phyloP scores from a whole-genome alignment of 2,888 invertebrate species.

The Barypeithes pellucidus region DNA sequence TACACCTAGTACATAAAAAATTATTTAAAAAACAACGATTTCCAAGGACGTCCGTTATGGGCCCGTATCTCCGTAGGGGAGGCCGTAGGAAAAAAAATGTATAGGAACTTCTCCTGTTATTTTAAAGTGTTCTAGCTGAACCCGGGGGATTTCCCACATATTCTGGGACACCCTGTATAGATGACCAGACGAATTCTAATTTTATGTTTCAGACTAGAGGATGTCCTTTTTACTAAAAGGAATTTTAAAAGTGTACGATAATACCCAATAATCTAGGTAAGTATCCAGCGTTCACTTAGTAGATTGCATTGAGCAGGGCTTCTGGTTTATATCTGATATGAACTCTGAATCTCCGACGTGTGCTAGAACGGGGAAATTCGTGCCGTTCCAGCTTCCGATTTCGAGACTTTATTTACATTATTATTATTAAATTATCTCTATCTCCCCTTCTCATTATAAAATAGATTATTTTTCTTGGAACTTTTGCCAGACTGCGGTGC shows the following conservation, averaged over 20 bases:
- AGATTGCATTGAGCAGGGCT: slow-evolving; percentile 44
- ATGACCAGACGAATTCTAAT: neutral
- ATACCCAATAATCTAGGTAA: neutral
- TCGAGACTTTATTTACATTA: slow-evolving; percentile 53
- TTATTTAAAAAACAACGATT: too few relatives aligned
- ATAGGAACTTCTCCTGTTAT: too few relatives aligned
- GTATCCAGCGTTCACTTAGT: slow-evolving; percentile 20
- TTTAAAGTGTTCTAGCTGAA: too few relatives aligned
- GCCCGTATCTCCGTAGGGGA: too few relatives aligned
- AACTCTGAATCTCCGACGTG: slow-evolving; percentile 57
- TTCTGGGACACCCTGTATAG: too few relatives aligned
- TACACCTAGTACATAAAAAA: too few relatives aligned
- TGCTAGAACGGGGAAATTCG: slow-evolving; percentile 55
- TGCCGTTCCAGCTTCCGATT: slow-evolving; percentile 54
- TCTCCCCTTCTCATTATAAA: slow-evolving; percentile 47
- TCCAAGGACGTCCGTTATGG: too few relatives aligned
- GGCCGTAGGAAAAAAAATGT: too few relatives aligned
- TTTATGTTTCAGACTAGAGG: too few relatives aligned
- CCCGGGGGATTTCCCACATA: too few relatives aligned
- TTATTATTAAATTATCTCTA: slow-evolving; percentile 55
- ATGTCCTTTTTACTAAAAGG: neutral
- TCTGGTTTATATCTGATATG: slow-evolving; percentile 63
- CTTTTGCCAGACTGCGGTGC: neutral
- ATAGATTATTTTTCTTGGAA: slow-evolving; percentile 51
- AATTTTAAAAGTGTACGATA: neutral